phyloP scores from a whole-genome alignment of 2,888 invertebrate genomes.

The Machimus atricapillus region DNA sequence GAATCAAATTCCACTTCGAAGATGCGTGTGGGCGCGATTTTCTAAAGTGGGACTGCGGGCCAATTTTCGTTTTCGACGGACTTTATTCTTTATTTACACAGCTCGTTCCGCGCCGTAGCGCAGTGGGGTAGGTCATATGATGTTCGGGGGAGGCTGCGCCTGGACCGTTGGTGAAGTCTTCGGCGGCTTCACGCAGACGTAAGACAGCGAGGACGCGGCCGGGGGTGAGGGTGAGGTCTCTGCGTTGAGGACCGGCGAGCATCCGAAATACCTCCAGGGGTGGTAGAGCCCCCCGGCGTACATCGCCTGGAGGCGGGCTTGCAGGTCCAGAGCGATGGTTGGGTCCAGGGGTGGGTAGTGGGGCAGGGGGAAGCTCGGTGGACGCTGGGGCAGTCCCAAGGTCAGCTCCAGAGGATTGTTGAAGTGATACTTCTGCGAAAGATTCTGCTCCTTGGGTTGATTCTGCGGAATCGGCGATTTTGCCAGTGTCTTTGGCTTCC shows the following conservation, averaged over 20 bases:
- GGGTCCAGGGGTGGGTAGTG: slow-evolving; percentile 61
- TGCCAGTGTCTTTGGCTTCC: slow-evolving; percentile 85
- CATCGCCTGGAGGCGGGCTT: slow-evolving; percentile 61
- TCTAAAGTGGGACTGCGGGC: neutral
- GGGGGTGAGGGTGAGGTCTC: slow-evolving; percentile 62
- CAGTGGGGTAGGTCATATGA: slow-evolving; percentile 63
- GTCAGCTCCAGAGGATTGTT: slow-evolving; percentile 59
- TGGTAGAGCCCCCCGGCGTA: slow-evolving; percentile 61
- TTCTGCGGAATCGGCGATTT: slow-evolving; percentile 64
- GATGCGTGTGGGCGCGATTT: neutral
- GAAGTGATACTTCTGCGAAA: slow-evolving; percentile 58
- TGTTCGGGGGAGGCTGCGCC: slow-evolving; percentile 57
- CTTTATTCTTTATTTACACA: slow-evolving; percentile 51
- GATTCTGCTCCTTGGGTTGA: slow-evolving; percentile 47
- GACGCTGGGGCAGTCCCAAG: slow-evolving; percentile 55
- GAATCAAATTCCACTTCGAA: neutral
- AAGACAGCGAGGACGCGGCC: slow-evolving; percentile 38
- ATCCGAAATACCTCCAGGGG: slow-evolving; percentile 61
- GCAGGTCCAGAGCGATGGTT: slow-evolving; percentile 60
- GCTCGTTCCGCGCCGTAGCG: slow-evolving; percentile 61
- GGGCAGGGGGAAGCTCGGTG: slow-evolving; percentile 51
- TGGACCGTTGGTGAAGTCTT: slow-evolving; percentile 56
- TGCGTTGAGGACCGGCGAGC: slow-evolving; percentile 58
- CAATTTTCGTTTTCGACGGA: neutral
- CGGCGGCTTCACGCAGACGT: slow-evolving; percentile 57